These are phyloP conservation scores for Ectemnius cavifrons DNA, from an alignment of 2,888 invertebrate genomes.

Conservation along the genomic window DNA sequence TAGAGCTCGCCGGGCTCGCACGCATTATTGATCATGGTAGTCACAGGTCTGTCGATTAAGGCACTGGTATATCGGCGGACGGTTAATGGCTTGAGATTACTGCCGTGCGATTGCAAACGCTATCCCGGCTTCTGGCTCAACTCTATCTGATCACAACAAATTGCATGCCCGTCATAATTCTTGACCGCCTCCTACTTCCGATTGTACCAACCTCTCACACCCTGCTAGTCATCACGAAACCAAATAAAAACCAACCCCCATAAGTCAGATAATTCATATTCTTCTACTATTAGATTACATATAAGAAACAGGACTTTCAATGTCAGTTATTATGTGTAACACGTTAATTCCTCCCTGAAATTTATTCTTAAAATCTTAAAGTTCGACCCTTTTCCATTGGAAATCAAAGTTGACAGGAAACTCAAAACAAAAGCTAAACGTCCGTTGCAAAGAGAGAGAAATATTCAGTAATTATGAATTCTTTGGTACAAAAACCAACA, in stretches of 20 bases:
- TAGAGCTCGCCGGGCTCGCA: constrained; percentile 44
- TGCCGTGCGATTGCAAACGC: constrained; percentile 42
- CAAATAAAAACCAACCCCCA: no score
- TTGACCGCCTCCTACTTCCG: not conserved
- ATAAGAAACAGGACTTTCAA: not conserved
- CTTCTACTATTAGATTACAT: no score
- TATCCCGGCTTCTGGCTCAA: constrained; percentile 49
- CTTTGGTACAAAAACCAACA: no score
- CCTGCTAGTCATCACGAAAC: no score
- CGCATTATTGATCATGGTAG: constrained; percentile 58
- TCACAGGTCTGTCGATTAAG: constrained; percentile 57
- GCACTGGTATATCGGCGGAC: constrained; percentile 48
- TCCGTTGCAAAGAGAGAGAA: not conserved
- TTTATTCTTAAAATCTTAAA: not conserved
- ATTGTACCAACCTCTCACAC: not conserved
- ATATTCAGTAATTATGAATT: no score
- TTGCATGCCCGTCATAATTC: constrained; percentile 48
- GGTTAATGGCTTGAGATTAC: constrained; percentile 59
- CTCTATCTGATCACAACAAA: constrained; percentile 49
- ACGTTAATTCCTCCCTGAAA: not conserved
- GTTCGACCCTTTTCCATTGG: not conserved
- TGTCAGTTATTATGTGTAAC: not conserved
- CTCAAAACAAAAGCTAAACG: no score
- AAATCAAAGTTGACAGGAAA: not conserved
- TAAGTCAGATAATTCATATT: no score